Evolutionary conservation across 2,113 vertebrate genomes (phyloP).

Genomic region (Salvelinus fontinalis): DNA sequence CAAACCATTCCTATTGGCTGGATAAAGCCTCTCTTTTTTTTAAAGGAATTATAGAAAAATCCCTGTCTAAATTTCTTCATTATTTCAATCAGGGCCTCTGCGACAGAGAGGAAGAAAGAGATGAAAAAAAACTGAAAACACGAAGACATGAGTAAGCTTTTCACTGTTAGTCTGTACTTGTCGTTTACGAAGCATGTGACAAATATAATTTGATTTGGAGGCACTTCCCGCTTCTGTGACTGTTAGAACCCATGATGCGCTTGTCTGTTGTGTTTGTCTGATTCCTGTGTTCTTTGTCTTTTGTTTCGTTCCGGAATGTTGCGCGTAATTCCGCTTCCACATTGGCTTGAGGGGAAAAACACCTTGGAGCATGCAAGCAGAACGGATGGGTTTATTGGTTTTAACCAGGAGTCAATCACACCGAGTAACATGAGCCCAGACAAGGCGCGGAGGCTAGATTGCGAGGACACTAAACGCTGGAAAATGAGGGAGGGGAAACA

Average conservation of each 20-base stretch:
- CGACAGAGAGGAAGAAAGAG: neutral
- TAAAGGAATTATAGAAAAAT: conserved; percentile 37
- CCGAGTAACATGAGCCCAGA: conserved; percentile 48
- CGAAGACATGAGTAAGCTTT: neutral
- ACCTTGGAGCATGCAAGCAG: conserved; percentile 33
- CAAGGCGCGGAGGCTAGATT: conserved; percentile 21
- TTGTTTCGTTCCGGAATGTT: neutral
- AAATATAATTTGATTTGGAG: too few species aligned
- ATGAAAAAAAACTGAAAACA: neutral
- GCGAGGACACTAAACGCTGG: conserved; percentile 44
- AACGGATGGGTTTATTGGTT: conserved; percentile 47
- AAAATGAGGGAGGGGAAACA: conserved; percentile 58
- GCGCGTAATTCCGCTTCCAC: neutral
- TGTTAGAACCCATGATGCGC: neutral
- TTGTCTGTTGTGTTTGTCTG: neutral
- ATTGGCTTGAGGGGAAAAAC: conserved; percentile 15
- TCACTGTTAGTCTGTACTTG: too few species aligned
- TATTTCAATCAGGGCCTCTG: conserved; percentile 45
- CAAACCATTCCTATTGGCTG: neutral
- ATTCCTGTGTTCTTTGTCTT: neutral
- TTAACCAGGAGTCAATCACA: conserved; percentile 36
- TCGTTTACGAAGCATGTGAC: too few species aligned
- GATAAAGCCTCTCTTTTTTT: conserved; percentile 26
- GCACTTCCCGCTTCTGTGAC: neutral
- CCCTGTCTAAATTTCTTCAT: conserved; percentile 36